Conservation (phyloP, 2,888 invertebrate genomes). For the Ptychoptera albimana region DNA sequence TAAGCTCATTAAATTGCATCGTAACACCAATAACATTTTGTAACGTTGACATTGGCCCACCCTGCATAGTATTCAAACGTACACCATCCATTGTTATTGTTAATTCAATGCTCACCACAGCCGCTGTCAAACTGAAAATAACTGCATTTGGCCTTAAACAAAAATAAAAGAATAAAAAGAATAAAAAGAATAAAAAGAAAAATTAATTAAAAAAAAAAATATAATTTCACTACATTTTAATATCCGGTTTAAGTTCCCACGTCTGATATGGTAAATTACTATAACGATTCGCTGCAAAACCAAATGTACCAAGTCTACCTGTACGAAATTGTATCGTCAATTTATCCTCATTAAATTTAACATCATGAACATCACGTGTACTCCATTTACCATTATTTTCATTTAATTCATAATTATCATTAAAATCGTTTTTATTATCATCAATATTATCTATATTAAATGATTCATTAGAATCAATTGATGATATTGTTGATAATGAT, state of each 20-base stretch:
- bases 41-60: conserved; percentile 22
- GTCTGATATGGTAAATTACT: conserved; percentile 72
- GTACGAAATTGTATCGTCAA: conserved; percentile 60
- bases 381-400: conserved; percentile 40
- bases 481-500: no score
- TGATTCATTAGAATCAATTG: no score
- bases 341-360: conserved; percentile 74
- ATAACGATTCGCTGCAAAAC: conserved; percentile 56
- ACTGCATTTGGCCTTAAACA: conserved; percentile 25
- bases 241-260: conserved; percentile 65
- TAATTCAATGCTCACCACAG: conserved; percentile 39
- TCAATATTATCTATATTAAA: background rate
- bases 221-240: conserved; percentile 31
- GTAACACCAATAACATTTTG: conserved; percentile 25
- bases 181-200: background rate
- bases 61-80: conserved; percentile 26
- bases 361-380: conserved; percentile 54
- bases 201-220: background rate
- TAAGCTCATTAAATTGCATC: conserved; percentile 20
- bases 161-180: no score
- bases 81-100: conserved; percentile 31
- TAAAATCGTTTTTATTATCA: background rate
- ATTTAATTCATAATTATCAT: background rate
- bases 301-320: conserved; percentile 53
- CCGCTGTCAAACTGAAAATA: conserved; percentile 36